These are phyloP conservation scores for Drosophila gaucha DNA, from an alignment of 2,888 invertebrate species.

Conservation along the genomic window DNA sequence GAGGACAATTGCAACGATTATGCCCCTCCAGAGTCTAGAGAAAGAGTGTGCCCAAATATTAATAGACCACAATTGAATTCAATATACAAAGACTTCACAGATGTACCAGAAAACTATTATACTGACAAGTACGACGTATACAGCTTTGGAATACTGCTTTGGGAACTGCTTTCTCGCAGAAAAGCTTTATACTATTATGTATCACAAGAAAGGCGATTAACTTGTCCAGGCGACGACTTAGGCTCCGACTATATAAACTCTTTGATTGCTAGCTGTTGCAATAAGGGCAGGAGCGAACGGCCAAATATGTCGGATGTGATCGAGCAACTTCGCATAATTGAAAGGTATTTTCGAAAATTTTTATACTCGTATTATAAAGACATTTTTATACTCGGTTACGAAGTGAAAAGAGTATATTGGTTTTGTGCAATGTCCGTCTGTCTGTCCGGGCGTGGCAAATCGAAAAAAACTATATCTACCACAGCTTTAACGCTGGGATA, in stretches of 20 bases:
- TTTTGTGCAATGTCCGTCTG: no score
- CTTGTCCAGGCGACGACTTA: not conserved
- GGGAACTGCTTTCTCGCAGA: slow-evolving; percentile 10
- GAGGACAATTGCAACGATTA: not conserved
- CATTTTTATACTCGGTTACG: no score
- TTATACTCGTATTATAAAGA: no score
- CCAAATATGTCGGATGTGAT: slow-evolving; percentile 1
- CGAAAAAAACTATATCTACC: no score
- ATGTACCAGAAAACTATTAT: no score
- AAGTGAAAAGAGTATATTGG: no score
- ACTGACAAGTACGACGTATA: slow-evolving; percentile 6
- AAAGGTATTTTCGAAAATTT: not conserved
- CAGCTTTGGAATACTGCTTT: slow-evolving; percentile 18
- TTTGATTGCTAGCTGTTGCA: slow-evolving; percentile 1
- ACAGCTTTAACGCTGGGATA: no score
- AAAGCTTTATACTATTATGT: not conserved
- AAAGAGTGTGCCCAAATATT: not conserved
- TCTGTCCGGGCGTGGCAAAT: no score
- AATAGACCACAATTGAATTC: not conserved
- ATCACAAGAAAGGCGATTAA: not conserved
- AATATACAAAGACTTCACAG: not conserved
- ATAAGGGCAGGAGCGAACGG: not conserved
- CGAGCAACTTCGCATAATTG: not conserved
- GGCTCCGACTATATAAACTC: not conserved
- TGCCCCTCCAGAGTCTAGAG: slow-evolving; percentile 6